A percentile compares a stretch with the other conserved stretches of the same genome.
Evolutionary conservation across 2,113 vertebrate species (phyloP).

Genomic region (Zingel zingel): DNA sequence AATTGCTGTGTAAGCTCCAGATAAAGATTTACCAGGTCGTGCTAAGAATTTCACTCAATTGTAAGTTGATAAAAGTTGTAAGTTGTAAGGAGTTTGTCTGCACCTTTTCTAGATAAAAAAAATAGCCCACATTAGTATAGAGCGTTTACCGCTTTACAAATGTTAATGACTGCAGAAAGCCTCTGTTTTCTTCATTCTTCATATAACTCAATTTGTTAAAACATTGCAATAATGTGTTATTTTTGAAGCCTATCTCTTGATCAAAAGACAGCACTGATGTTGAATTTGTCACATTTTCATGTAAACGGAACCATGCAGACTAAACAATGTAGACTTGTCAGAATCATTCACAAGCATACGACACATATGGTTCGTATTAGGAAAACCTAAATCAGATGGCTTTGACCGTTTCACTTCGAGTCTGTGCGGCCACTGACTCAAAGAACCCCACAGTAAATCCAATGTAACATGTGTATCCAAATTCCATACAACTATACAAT

Average conservation of each 20-base stretch:
- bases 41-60: background rate
- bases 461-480: constrained; percentile 14
- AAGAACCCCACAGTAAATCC: background rate
- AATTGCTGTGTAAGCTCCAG: background rate
- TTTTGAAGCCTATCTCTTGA: constrained; percentile 63
- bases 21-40: background rate
- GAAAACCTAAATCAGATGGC: constrained; percentile 42
- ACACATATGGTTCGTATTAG: constrained; percentile 71
- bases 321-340: constrained; percentile 76
- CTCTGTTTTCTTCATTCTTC: constrained; percentile 43
- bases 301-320: constrained; percentile 75
- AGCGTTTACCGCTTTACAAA: constrained; percentile 11
- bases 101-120: background rate
- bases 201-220: constrained; percentile 63
- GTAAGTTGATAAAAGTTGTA: background rate
- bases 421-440: background rate
- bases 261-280: constrained; percentile 67
- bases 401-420: constrained; percentile 42
- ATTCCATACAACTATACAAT: constrained; percentile 7
- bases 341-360: constrained; percentile 52
- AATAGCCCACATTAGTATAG: background rate
- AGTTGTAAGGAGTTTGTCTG: background rate
- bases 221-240: constrained; percentile 67
- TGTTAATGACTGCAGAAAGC: constrained; percentile 44
- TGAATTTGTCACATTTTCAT: constrained; percentile 79